phyloP scores from a whole-genome alignment of 2,113 vertebrate genomes.

The Ceuthmochares aereus region DNA sequence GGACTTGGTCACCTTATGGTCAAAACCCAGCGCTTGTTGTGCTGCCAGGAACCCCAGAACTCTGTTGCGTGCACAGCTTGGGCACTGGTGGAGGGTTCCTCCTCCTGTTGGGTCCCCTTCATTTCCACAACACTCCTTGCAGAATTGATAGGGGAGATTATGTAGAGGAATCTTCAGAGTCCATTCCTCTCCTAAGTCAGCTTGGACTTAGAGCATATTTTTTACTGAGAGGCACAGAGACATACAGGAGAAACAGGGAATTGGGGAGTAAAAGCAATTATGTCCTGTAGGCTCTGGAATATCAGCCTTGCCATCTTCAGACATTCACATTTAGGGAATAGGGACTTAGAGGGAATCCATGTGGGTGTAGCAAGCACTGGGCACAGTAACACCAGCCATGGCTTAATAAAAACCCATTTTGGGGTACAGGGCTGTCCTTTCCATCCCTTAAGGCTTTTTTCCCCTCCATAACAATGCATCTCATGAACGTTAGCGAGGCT shows the following conservation, averaged over 20 bases:
- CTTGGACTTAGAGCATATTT: neutral
- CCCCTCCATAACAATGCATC: neutral
- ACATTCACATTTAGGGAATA: neutral
- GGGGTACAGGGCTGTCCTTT: neutral
- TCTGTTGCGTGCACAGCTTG: neutral
- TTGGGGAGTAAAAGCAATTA: neutral
- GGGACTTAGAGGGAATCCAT: neutral
- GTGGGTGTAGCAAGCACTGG: neutral
- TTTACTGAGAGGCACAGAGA: neutral
- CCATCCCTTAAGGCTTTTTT: neutral
- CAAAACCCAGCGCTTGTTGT: neutral
- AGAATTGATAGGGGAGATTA: neutral
- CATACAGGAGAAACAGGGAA: neutral
- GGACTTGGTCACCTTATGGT: neutral
- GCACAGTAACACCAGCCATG: neutral
- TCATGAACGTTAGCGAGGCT: neutral
- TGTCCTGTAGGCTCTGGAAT: neutral
- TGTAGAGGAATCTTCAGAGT: neutral
- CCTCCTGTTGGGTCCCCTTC: neutral
- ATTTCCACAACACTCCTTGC: neutral
- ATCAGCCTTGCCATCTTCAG: neutral
- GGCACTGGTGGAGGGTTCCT: neutral
- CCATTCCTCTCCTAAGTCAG: neutral
- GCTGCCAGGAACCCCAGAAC: neutral
- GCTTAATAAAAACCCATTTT: neutral